Conservation (phyloP, 1,140 invertebrate genomes). For the Agrilus planipennis region DNA sequence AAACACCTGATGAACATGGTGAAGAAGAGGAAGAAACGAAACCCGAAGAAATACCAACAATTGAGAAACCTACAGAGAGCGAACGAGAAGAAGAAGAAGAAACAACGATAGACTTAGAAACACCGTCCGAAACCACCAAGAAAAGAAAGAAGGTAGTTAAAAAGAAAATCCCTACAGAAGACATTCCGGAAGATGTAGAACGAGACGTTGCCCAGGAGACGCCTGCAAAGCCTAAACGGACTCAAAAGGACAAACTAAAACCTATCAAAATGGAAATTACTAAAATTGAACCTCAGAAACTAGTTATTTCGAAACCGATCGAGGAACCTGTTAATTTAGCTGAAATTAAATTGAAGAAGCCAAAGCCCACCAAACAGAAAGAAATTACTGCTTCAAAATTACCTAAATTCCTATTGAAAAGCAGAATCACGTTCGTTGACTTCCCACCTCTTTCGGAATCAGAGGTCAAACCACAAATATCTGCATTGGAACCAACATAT, state of each 20-base stretch:
- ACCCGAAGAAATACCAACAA: not conserved
- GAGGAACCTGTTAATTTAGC: conserved; percentile 26
- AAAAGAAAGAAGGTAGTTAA: no score
- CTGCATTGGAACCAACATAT: conserved; percentile 40
- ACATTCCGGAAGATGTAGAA: conserved; percentile 4
- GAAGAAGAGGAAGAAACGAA: conserved; percentile 7
- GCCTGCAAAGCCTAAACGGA: not conserved
- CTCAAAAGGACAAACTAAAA: conserved; percentile 16
- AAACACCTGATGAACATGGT: not conserved
- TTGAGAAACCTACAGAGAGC: no score
- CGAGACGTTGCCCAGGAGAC: conserved; percentile 7
- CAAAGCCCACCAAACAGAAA: conserved; percentile 22
- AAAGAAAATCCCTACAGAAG: no score
- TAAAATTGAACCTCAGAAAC: conserved; percentile 23
- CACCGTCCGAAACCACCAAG: no score
- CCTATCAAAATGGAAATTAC: conserved; percentile 12
- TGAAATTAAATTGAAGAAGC: conserved; percentile 27
- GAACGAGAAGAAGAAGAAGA: no score
- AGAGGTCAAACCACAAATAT: conserved; percentile 39
- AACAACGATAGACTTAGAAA: no score
- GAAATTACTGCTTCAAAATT: conserved; percentile 37
- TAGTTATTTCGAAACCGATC: conserved; percentile 14
- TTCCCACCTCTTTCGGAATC: conserved; percentile 43
- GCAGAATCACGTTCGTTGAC: conserved; percentile 46
- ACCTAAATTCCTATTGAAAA: conserved; percentile 54